A percentile compares a stretch with the other conserved stretches of the same genome.
Conservation (phyloP, 2,888 invertebrate genomes). For the Sericinus montela region DNA sequence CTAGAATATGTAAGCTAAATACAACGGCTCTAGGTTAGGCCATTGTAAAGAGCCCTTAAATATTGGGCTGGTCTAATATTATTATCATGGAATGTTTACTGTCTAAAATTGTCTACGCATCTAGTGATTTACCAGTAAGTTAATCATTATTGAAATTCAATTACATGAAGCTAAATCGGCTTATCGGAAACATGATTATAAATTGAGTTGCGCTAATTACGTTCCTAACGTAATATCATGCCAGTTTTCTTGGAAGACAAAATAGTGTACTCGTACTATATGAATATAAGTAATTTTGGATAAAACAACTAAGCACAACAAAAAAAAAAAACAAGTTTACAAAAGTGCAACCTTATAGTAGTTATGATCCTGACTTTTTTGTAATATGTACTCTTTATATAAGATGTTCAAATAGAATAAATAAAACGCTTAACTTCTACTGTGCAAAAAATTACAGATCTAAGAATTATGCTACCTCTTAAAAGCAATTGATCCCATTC, state of each 20-base stretch:
- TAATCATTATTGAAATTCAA: slow-evolving; percentile 6
- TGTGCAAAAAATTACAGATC: slow-evolving; percentile 14
- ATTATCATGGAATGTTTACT: slow-evolving; percentile 15
- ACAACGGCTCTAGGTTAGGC: slow-evolving; percentile 50
- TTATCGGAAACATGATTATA: slow-evolving; percentile 1
- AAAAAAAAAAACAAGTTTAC: no score
- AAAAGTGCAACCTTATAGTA: no score
- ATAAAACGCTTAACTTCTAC: not conserved
- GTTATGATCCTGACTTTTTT: no score
- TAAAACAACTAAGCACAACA: no score
- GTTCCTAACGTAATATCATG: not conserved
- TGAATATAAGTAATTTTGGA: not conserved
- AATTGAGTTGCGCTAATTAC: not conserved
- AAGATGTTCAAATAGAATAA: no score
- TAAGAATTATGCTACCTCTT: slow-evolving; percentile 49
- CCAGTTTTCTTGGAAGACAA: slow-evolving; percentile 18
- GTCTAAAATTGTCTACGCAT: slow-evolving; percentile 8
- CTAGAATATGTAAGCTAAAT: slow-evolving; percentile 54
- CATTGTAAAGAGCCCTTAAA: slow-evolving; percentile 23
- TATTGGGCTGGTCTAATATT: slow-evolving; percentile 15
- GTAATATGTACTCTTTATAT: no score
- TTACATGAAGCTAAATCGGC: slow-evolving; percentile 4
- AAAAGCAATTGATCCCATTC: slow-evolving; percentile 75
- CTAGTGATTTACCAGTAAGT: slow-evolving; percentile 3
- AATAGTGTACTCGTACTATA: not conserved